Percentiles rank a stretch among this genome's conserved stretches.
phyloP scores from a whole-genome alignment of 2,113 vertebrate species.

The Poicephalus gulielmi region DNA sequence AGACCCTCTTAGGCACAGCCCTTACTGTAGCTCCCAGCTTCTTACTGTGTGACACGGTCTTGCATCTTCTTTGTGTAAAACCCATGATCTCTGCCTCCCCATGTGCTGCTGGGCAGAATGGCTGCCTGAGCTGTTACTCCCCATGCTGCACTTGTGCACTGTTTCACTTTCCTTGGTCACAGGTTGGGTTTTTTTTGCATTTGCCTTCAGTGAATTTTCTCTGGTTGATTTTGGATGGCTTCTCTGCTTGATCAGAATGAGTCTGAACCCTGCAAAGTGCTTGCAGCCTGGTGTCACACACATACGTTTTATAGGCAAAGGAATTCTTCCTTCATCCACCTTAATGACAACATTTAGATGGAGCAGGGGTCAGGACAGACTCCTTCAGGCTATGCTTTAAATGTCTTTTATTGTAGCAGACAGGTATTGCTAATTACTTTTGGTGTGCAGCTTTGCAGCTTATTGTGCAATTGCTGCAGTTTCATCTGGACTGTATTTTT shows the following conservation, averaged over 20 bases:
- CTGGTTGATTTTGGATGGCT: not conserved
- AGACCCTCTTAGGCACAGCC: fast-evolving
- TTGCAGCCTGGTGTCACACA: not conserved
- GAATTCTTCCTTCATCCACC: not conserved
- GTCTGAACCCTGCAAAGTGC: not conserved
- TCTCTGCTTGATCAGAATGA: not conserved
- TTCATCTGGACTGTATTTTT: not conserved
- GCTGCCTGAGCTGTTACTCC: not conserved
- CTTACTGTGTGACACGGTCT: not conserved
- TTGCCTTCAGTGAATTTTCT: not conserved
- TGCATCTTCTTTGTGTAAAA: not conserved
- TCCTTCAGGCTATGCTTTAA: not conserved
- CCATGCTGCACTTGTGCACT: not conserved
- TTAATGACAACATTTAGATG: not conserved
- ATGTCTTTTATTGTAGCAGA: not conserved
- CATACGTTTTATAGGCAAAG: not conserved
- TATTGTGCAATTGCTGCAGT: not conserved
- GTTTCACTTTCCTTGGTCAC: not conserved
- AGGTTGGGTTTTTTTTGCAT: not conserved
- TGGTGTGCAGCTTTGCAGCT: not conserved
- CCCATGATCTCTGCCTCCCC: not conserved
- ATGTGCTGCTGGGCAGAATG: not conserved
- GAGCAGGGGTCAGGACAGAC: not conserved
- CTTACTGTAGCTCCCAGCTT: not conserved
- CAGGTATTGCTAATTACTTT: not conserved